Conservation (phyloP, 2,113 vertebrate genomes). For the Piaya cayana region DNA sequence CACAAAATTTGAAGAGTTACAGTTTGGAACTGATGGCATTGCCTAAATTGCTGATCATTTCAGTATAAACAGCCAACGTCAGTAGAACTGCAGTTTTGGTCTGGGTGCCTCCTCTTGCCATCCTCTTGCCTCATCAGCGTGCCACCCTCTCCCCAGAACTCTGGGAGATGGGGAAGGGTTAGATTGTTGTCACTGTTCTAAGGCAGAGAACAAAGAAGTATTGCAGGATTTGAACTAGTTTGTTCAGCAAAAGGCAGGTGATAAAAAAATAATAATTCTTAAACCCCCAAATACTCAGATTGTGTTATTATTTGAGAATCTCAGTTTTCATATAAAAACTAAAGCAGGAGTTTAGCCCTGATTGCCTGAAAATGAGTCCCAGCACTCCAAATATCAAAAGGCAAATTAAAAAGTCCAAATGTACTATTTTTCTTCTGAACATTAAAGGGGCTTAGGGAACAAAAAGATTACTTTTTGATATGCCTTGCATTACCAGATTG, state of each 20-base stretch:
- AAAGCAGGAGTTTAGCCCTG: neutral
- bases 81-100: neutral
- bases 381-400: neutral
- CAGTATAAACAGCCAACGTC: neutral
- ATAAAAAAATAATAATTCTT: neutral
- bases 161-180: neutral
- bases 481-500: neutral
- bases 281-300: neutral
- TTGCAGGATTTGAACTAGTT: neutral
- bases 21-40: neutral
- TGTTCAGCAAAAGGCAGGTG: neutral
- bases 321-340: neutral
- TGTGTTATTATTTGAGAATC: neutral
- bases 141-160: neutral
- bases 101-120: neutral
- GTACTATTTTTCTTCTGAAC: neutral
- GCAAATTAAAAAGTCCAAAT: neutral
- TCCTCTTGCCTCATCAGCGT: neutral
- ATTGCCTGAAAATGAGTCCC: neutral
- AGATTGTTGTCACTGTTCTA: neutral
- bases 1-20: neutral
- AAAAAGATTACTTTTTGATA: neutral
- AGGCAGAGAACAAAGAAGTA: neutral
- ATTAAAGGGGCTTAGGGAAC: neutral
- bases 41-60: neutral